Conservation (phyloP, 2,113 vertebrate genomes). For the Oostethus manadensis region DNA sequence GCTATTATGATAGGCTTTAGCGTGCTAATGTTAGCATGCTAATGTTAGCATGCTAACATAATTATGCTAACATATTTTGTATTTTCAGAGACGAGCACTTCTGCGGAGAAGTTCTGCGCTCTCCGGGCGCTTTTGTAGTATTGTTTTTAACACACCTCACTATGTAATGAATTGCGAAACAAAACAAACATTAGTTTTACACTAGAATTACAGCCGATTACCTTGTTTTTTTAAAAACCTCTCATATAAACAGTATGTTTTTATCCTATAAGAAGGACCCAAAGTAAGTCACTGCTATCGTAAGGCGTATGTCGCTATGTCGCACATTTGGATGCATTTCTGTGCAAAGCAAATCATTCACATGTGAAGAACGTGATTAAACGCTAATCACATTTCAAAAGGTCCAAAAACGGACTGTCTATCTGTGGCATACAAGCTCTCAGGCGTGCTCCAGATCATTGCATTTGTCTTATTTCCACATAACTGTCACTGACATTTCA, state of each 20-base stretch:
- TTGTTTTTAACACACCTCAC: too few relatives aligned
- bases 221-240: neutral
- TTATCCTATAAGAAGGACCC: neutral
- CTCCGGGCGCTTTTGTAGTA: too few relatives aligned
- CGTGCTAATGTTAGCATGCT: too few relatives aligned
- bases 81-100: too few relatives aligned
- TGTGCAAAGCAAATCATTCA: neutral
- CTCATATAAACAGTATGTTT: neutral
- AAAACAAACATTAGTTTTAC: neutral
- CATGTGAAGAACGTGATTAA: too few relatives aligned
- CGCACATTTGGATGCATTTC: neutral
- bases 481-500: slow-evolving; percentile 13
- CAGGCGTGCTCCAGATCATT: neutral
- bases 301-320: neutral
- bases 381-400: too few relatives aligned
- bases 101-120: too few relatives aligned
- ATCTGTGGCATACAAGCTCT: too few relatives aligned
- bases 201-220: neutral
- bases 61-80: too few relatives aligned
- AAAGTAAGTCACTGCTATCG: neutral
- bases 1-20: too few relatives aligned
- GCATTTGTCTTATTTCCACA: slow-evolving; percentile 12
- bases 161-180: too few relatives aligned
- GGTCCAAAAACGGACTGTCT: neutral
- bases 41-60: too few relatives aligned